phyloP scores from a whole-genome alignment of 2,797 vertebrate species.

The Peromyscus melanophrys region DNA sequence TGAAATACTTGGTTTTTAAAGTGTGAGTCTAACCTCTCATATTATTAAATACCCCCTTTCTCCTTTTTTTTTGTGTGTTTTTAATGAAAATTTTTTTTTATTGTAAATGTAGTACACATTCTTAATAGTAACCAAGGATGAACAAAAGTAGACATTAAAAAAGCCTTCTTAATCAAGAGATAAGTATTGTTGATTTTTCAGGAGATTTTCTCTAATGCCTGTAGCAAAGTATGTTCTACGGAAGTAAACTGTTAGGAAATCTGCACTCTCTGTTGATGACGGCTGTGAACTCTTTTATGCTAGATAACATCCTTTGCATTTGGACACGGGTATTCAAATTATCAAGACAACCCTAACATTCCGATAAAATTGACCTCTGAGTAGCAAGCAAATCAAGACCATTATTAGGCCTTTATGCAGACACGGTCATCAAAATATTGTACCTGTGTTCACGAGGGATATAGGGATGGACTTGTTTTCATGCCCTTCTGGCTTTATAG shows the following conservation, averaged over 20 bases:
- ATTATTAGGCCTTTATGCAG: not conserved
- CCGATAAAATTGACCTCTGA: not conserved
- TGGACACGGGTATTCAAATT: not conserved
- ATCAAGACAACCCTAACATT: not conserved
- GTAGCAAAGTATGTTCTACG: not conserved
- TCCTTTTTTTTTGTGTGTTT: not conserved
- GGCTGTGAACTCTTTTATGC: not conserved
- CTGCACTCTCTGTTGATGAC: not conserved
- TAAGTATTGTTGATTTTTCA: not conserved
- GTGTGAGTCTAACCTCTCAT: not conserved
- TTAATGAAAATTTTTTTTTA: not conserved
- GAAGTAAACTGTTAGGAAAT: slow-evolving; percentile 10
- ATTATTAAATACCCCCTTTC: not conserved
- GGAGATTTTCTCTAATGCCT: not conserved
- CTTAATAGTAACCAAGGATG: not conserved
- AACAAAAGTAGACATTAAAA: slow-evolving; percentile 43
- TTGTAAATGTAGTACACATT: not conserved
- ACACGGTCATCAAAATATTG: not conserved
- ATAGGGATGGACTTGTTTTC: not conserved
- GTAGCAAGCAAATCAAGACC: not conserved
- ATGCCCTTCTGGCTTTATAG: not conserved
- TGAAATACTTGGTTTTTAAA: not conserved
- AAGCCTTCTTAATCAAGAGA: not conserved
- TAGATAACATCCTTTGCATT: not conserved
- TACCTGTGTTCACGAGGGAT: not conserved